Conservation (phyloP, 2,113 vertebrate genomes). For the Chascanopsetta lugubris region DNA sequence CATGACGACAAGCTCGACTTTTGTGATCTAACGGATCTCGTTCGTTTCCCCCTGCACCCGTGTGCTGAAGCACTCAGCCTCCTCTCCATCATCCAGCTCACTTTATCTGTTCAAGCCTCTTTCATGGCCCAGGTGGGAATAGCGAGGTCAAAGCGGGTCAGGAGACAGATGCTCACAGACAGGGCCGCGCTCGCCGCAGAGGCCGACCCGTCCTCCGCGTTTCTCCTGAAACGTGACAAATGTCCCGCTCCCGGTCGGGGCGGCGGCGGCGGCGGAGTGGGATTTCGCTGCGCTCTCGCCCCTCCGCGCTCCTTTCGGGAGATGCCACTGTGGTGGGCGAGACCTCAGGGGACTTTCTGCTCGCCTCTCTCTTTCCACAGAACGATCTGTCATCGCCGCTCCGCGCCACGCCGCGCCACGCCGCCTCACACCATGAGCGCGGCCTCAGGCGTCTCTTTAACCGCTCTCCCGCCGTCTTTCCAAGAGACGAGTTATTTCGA, state of each 20-base stretch:
- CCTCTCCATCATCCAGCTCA: conserved; percentile 40
- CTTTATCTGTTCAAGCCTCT: conserved; percentile 36
- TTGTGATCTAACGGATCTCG: no score
- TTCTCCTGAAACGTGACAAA: conserved; percentile 44
- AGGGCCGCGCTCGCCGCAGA: conserved; percentile 14
- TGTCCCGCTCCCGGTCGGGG: conserved; percentile 32
- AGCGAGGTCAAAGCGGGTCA: conserved; percentile 57
- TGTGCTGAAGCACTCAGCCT: conserved; percentile 67
- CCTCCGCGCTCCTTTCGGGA: no score
- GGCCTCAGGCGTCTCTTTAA: conserved; percentile 62
- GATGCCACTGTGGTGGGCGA: conserved; percentile 55
- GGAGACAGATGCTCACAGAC: conserved; percentile 41
- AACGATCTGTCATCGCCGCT: conserved; percentile 40
- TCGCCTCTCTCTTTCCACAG: conserved; percentile 45
- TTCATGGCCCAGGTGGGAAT: conserved; percentile 71
- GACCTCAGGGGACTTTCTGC: conserved; percentile 54
- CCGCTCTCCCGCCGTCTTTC: conserved; percentile 54
- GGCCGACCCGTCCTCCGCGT: conserved; percentile 36
- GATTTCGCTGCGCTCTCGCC: conserved; percentile 63
- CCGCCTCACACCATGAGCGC: conserved; percentile 23
- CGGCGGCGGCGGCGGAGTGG: conserved; percentile 10
- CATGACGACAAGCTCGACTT: no score
- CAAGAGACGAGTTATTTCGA: conserved; percentile 65
- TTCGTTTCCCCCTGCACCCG: conserved; percentile 60
- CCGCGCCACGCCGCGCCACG: no score